Conservation (phyloP, 2,113 vertebrate genomes). For the Australoheros scitulus region DNA sequence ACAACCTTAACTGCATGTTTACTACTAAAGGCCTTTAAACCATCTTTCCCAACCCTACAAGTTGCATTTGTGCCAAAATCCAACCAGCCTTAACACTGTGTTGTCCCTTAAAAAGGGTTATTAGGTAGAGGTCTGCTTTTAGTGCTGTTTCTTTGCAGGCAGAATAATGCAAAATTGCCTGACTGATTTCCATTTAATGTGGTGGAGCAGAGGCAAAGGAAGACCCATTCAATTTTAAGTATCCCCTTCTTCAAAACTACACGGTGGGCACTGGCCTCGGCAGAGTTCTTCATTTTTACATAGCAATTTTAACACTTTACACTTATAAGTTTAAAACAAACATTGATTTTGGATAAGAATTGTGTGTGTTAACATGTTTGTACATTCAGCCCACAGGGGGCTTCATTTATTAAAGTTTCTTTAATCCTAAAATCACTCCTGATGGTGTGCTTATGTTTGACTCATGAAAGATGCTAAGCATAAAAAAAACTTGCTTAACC, state of each 20-base stretch:
- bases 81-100: neutral
- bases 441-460: neutral
- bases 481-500: neutral
- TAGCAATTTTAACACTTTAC: neutral
- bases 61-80: neutral
- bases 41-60: neutral
- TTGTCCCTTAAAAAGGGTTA: neutral
- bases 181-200: neutral
- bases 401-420: neutral
- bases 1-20: neutral
- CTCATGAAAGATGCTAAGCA: neutral
- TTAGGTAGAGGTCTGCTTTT: neutral
- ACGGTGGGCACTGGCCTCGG: neutral
- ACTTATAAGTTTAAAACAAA: neutral
- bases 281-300: neutral
- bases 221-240: neutral
- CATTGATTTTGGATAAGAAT: neutral
- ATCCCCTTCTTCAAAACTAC: neutral
- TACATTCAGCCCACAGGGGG: neutral
- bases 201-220: neutral
- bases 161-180: neutral
- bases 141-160: neutral
- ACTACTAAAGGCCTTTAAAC: neutral
- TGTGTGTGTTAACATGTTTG: neutral
- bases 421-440: neutral